Percentiles rank a stretch among this genome's conserved stretches.
Evolutionary conservation across 1,140 invertebrate genomes (phyloP).

Genomic region (Dreissena polymorpha): DNA sequence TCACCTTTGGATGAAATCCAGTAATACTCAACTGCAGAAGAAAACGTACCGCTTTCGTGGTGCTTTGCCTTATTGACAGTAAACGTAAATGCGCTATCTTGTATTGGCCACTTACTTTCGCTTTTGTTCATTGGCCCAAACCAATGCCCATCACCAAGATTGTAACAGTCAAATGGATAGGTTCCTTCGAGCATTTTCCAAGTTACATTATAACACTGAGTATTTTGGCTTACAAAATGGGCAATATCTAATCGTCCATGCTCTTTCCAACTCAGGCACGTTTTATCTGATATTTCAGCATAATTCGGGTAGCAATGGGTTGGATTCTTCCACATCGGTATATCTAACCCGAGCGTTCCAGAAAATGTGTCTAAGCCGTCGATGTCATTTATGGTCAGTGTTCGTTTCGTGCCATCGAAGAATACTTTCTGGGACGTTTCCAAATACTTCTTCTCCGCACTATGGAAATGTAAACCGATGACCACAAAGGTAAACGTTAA

Average conservation of each 20-base stretch:
- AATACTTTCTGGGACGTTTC: constrained; percentile 67
- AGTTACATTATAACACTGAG: constrained; percentile 72
- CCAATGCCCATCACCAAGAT: constrained; percentile 67
- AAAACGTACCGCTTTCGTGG: constrained; percentile 64
- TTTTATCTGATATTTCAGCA: constrained; percentile 59
- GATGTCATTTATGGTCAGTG: constrained; percentile 59
- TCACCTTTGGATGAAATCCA: constrained; percentile 76
- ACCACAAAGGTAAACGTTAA: constrained; percentile 64
- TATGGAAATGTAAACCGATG: constrained; percentile 69
- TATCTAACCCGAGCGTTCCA: constrained; percentile 62
- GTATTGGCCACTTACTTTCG: constrained; percentile 60
- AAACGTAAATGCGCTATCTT: constrained; percentile 58
- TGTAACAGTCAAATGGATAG: constrained; percentile 72
- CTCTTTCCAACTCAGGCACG: constrained; percentile 70
- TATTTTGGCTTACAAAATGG: constrained; percentile 54
- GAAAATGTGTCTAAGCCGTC: constrained; percentile 54
- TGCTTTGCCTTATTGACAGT: constrained; percentile 55
- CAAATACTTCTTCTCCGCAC: constrained; percentile 56
- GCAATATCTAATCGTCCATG: constrained; percentile 66
- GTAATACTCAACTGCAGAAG: constrained; percentile 70
- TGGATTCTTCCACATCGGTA: constrained; percentile 71
- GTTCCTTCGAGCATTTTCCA: constrained; percentile 65
- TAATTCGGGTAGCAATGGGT: constrained; percentile 66
- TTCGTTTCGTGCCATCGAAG: constrained; percentile 62
- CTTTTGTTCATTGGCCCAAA: constrained; percentile 70